phyloP scores from a whole-genome alignment of 2,888 invertebrate genomes.

The Morinoia aosen region DNA sequence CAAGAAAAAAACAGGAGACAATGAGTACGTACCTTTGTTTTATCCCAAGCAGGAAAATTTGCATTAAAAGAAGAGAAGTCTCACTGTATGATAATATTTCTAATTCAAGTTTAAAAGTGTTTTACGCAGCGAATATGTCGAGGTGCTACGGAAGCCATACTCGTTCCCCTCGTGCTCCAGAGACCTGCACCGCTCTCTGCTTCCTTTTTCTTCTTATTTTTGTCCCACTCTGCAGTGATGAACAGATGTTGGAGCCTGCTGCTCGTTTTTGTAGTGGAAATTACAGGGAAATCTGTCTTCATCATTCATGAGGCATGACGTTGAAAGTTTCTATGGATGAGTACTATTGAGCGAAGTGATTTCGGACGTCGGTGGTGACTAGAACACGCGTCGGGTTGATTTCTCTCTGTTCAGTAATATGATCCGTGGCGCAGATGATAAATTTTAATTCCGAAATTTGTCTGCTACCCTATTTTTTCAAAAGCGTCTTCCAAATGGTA shows the following conservation, averaged over 20 bases:
- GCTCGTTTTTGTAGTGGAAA: background rate
- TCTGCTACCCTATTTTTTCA: background rate
- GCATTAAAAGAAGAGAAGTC: background rate
- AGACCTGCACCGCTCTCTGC: background rate
- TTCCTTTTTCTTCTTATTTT: background rate
- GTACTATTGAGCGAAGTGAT: background rate
- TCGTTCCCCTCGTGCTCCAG: background rate
- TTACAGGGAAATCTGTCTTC: conserved; percentile 3
- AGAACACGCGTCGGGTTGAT: background rate
- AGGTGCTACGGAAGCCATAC: conserved; percentile 4
- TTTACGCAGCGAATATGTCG: background rate
- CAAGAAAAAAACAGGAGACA: background rate
- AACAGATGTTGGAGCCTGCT: background rate
- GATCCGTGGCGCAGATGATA: background rate
- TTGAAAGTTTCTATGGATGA: background rate
- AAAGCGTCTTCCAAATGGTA: background rate
- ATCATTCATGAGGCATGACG: background rate
- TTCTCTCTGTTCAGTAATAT: background rate
- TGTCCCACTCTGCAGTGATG: background rate
- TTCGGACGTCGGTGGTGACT: background rate
- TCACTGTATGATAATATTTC: background rate
- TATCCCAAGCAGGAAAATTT: background rate
- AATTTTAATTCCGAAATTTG: background rate
- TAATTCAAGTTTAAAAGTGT: background rate
- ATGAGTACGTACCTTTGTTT: background rate